phyloP scores from a whole-genome alignment of 2,113 vertebrate genomes.

The Microcebus murinus region DNA sequence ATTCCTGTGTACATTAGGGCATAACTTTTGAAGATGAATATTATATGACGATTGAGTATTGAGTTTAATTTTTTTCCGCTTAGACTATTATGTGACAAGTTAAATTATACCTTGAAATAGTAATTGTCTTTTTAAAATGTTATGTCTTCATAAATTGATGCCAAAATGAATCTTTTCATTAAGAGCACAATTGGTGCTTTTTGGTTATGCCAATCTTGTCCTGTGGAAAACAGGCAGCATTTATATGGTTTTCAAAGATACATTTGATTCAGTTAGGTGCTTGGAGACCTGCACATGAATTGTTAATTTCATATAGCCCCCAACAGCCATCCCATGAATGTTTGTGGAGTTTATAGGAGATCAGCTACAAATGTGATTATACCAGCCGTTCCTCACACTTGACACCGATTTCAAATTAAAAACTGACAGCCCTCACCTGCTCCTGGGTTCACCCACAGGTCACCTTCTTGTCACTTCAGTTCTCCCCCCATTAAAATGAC shows the following conservation, averaged over 20 bases:
- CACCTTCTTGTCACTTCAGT: conserved; percentile 85
- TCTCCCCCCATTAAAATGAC: conserved; percentile 82
- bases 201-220: neutral
- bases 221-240: conserved; percentile 12
- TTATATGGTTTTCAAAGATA: conserved; percentile 68
- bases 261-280: conserved; percentile 74
- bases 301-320: conserved; percentile 82
- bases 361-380: conserved; percentile 88
- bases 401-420: conserved; percentile 91
- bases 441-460: conserved; percentile 91
- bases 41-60: neutral
- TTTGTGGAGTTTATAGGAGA: conserved; percentile 81
- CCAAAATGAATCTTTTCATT: conserved; percentile 47
- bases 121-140: neutral
- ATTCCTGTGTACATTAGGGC: neutral
- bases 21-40: neutral
- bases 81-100: neutral
- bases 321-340: conserved; percentile 74
- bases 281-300: conserved; percentile 75
- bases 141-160: neutral
- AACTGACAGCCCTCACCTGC: conserved; percentile 89
- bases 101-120: neutral
- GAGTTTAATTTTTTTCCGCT: conserved; percentile 24
- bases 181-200: neutral
- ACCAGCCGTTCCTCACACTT: conserved; percentile 85